Evolutionary conservation across 2,113 vertebrate genomes (phyloP).

Genomic region (Sterrhoptilus dennistouni): DNA sequence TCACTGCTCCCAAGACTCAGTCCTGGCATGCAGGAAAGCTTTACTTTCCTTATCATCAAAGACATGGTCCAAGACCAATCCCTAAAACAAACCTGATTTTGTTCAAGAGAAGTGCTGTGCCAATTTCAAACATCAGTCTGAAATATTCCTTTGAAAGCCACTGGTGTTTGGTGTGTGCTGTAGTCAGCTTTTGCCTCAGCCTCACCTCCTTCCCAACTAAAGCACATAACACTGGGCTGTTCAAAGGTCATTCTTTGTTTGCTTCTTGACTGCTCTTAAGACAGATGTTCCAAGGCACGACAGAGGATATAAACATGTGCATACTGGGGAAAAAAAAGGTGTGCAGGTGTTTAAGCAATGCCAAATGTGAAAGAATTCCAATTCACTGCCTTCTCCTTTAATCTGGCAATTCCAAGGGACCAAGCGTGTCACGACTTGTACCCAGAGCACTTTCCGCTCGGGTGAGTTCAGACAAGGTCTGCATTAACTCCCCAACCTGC

Average conservation of each 20-base stretch:
- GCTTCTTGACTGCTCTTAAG: not conserved
- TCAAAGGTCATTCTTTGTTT: not conserved
- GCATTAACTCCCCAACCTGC: slow-evolving; percentile 86
- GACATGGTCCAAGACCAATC: not conserved
- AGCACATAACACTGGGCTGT: not conserved
- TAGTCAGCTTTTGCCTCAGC: not conserved
- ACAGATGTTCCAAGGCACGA: not conserved
- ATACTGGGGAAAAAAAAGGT: not conserved
- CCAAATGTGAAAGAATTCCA: not conserved
- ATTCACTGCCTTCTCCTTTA: not conserved
- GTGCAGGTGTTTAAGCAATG: not conserved
- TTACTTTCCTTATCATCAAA: not conserved
- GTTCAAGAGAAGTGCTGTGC: not conserved
- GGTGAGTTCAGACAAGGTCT: slow-evolving; percentile 82
- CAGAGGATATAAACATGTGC: not conserved
- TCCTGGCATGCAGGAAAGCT: not conserved
- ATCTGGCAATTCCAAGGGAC: slow-evolving; percentile 12
- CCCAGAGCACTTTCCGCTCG: slow-evolving; percentile 70
- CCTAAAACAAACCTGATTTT: not conserved
- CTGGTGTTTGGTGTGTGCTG: not conserved
- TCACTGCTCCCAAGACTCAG: not conserved
- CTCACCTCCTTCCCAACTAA: not conserved
- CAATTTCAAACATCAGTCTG: not conserved
- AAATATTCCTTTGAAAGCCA: not conserved
- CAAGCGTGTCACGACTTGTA: slow-evolving; percentile 35